These are phyloP conservation scores for Danio albolineatus DNA, from an alignment of 2,797 vertebrate genomes.

Conservation along the genomic window DNA sequence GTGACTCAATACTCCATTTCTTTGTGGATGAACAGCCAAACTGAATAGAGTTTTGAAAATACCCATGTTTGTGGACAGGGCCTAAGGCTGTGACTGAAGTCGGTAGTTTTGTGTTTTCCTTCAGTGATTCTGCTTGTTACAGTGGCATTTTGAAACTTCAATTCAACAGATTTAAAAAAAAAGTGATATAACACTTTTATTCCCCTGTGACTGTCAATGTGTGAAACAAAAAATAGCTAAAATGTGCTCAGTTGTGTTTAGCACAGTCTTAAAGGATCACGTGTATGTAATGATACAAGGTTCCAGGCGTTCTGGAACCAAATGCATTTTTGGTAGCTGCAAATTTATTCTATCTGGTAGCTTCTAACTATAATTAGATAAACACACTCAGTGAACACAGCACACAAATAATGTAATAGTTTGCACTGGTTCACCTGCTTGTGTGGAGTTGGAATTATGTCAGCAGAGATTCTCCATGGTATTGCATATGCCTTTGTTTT, in stretches of 20 bases:
- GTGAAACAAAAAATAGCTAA: background rate
- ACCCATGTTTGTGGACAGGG: too few relatives aligned
- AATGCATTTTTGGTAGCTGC: background rate
- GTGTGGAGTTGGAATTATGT: slow-evolving; percentile 8
- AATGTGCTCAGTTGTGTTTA: background rate
- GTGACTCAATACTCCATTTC: too few relatives aligned
- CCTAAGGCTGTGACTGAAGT: too few relatives aligned
- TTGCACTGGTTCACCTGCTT: background rate
- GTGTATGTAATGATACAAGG: too few relatives aligned
- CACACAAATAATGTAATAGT: background rate
- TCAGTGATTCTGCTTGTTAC: too few relatives aligned
- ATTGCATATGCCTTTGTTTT: background rate
- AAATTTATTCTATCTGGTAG: background rate
- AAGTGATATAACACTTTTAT: background rate
- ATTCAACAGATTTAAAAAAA: background rate
- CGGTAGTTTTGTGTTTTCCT: too few relatives aligned
- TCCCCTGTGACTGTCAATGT: background rate
- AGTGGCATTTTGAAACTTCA: background rate
- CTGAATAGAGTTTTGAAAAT: too few relatives aligned
- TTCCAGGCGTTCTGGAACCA: too few relatives aligned
- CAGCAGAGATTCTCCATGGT: background rate
- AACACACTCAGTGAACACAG: background rate
- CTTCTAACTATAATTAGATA: background rate
- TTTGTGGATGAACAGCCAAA: too few relatives aligned
- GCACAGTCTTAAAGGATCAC: background rate